These are phyloP conservation scores for Hylomyscus alleni DNA, from an alignment of 2,797 vertebrate species.

Conservation along the genomic window DNA sequence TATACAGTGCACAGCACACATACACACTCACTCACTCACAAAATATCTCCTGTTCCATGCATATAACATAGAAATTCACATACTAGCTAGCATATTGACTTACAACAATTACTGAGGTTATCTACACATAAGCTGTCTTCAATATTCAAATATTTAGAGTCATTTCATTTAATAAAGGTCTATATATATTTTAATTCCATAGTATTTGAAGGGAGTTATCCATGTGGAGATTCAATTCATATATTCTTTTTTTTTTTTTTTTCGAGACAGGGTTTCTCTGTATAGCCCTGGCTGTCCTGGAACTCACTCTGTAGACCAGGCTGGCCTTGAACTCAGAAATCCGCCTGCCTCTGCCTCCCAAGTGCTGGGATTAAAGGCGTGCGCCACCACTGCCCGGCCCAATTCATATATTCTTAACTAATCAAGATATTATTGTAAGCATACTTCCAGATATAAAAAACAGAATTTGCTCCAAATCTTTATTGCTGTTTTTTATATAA, in stretches of 20 bases:
- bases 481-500: not conserved
- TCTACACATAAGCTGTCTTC: not conserved
- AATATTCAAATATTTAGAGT: not conserved
- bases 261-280: no score
- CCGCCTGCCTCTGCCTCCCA: no score
- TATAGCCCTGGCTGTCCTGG: no score
- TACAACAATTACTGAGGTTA: not conserved
- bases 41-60: not conserved
- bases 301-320: no score
- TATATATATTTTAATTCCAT: not conserved
- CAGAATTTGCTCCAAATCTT: not conserved
- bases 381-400: no score
- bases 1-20: not conserved
- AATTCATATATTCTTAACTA: constrained; percentile 35
- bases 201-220: constrained; percentile 5
- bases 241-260: no score
- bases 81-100: not conserved
- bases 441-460: not conserved
- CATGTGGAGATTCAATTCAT: not conserved
- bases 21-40: not conserved
- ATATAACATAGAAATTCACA: not conserved
- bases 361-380: no score
- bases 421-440: constrained; percentile 11
- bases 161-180: constrained; percentile 4
- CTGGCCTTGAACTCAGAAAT: no score